Evolutionary conservation across 2,888 invertebrate genomes (phyloP).

Genomic region (Philopedon plagiatum): DNA sequence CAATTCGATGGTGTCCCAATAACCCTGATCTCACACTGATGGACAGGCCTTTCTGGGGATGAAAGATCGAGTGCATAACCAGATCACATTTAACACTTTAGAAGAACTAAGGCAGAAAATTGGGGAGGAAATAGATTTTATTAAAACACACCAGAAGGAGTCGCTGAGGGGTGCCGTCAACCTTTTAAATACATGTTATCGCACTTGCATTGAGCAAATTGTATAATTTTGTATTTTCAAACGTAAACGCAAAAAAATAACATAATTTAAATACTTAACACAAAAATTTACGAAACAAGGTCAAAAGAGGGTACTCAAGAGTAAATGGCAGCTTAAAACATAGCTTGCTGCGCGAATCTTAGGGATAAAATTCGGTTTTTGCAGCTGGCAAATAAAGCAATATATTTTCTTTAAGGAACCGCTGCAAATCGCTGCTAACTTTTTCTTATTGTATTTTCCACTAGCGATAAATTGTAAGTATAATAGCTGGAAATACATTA

Average conservation of each 20-base stretch:
- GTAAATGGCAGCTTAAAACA: constrained; percentile 8
- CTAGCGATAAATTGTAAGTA: constrained; percentile 55
- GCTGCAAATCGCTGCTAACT: constrained; percentile 47
- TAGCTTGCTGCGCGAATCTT: constrained; percentile 8
- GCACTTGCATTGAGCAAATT: background rate
- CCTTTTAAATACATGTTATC: too few relatives aligned
- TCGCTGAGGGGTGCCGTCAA: too few relatives aligned
- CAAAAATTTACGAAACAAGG: background rate
- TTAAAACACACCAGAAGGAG: too few relatives aligned
- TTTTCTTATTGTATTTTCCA: constrained; percentile 52
- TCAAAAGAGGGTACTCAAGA: background rate
- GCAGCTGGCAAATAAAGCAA: constrained; percentile 54
- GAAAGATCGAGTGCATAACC: too few relatives aligned
- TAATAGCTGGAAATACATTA: constrained; percentile 58
- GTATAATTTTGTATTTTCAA: background rate
- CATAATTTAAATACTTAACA: constrained; percentile 7
- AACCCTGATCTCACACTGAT: too few relatives aligned
- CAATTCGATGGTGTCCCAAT: too few relatives aligned
- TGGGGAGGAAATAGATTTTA: too few relatives aligned
- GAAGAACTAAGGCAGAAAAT: too few relatives aligned
- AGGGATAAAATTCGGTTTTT: constrained; percentile 38
- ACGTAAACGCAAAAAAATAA: background rate
- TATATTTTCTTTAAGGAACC: constrained; percentile 53
- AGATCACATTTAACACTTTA: too few relatives aligned
- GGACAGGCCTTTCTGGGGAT: too few relatives aligned